Base-by-base conservation (phyloP, 1,140 invertebrate species). In the Lutraria rhynchaena region DNA sequence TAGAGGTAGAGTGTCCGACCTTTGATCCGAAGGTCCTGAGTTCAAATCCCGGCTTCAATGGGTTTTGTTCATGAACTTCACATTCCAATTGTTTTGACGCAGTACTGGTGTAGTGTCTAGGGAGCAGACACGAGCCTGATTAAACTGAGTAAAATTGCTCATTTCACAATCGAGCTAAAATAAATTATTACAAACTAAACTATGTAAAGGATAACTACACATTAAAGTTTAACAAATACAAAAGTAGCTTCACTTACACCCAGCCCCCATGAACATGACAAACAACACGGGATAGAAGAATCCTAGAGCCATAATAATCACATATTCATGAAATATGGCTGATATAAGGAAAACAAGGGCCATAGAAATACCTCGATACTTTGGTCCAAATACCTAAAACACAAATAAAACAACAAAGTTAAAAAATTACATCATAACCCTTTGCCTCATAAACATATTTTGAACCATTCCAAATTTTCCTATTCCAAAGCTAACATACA, bases 241-340 rank as follows among this genome's bases (percentile, higher is more conserved):
- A n/a, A n/a, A 49, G n/a, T n/a, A n/a, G n/a, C 22, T 31, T 27
- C 69, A 92, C 92, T 92, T 90, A 93, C 93, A 91, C 69, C 93
- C 93, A 61, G 89, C 87, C 57, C 90, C 91, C 63, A 87, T 89
- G 87, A 93, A 94, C 84, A 93, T 88, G 31, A 96, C 80, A 67
- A 98, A 94, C 83, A 98, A 93, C 0, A 97, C 94, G 0, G 98
- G 98, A 87, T 96, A 98, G 90, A 98, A 98, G 89, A 97, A 96
- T 24, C 95, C 94, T 55, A 98, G 95, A 0, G 95, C 94, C 27
- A 96, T 94, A 0, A 94, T 94, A 0, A 99, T 86, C 63, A 98
- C 94, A 89, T 97, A 96, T 90, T 99, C 98, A 89, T 98, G 97
- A 67, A 97, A 95, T 0, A 96, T 80, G 0, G 97, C 95, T 13